Evolutionary conservation across 2,888 invertebrate genomes (phyloP), one percentile per base, ranked within the genome.

Genomic region (Tineola bisselliella): DNA sequence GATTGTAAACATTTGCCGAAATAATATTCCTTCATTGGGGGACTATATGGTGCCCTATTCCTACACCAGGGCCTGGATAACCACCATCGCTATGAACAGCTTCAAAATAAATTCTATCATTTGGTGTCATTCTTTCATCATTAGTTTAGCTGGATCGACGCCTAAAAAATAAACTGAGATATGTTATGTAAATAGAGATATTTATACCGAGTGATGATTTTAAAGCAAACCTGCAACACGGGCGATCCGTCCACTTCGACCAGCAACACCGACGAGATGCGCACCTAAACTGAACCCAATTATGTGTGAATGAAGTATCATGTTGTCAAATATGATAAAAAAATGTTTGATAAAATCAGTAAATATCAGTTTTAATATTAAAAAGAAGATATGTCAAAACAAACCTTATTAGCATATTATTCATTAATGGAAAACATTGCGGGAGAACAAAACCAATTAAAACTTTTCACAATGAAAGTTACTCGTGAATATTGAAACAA

Each of bases 271-370:
- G 17, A 77, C 87, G 0, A 88, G 62, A 64, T 88, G 88, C 59
- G 84, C 80, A 0, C 88, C 88, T 61, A 88, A 71, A 66, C 88
- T 87, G 67, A 87, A 83, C 13, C 88, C 88, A 10, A 84, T 68
- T 13, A 88, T 66, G 62, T 88, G 88, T n/a, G n/a, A n/a, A n/a
- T n/a, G n/a, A n/a, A n/a, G n/a, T n/a, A n/a, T n/a, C n/a, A 25
- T 25, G 4, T 25, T 25, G 25, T 25, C 4, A 25, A 25, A 25
- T 6, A 25, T 25, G 6, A 25, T 25, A 3, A 38, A 38, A 38
- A 38, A 2, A 38, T 12, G n/a, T 38, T 12, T 3, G 38, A 38
- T 38, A 6, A 25, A 38, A 38, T 38, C 38, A 10, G 38, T 38
- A 10, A 5, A 10, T 31, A 31, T 31, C 31, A 31, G 31, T 31